A percentile compares a stretch with the other conserved stretches of the same genome.
Evolutionary conservation across 2,113 vertebrate genomes (phyloP).

Genomic region (Cinclus cinclus): DNA sequence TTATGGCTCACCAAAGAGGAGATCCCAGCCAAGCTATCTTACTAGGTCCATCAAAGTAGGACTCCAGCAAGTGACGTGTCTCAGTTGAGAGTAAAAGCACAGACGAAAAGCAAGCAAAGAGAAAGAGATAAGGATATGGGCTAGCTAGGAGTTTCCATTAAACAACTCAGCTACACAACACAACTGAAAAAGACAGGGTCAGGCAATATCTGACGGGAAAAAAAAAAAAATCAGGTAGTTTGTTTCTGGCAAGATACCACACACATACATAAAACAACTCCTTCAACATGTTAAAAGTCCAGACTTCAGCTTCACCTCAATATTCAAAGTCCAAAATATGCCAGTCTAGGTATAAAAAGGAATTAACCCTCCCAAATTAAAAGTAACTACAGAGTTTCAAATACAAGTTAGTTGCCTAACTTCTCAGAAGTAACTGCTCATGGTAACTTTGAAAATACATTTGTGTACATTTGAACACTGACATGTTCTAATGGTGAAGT

Average conservation of each 20-base stretch:
- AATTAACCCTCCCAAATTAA: neutral
- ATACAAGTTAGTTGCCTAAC: neutral
- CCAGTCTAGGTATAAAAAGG: neutral
- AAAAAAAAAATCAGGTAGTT: neutral
- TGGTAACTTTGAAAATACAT: neutral
- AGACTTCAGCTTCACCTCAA: neutral
- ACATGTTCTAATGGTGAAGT: neutral
- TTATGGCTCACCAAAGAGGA: slow-evolving; percentile 49
- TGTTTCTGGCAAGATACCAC: neutral
- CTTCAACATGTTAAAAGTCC: neutral
- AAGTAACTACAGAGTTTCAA: neutral
- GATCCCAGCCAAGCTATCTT: slow-evolving; percentile 52
- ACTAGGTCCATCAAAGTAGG: slow-evolving; percentile 57
- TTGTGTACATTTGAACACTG: neutral
- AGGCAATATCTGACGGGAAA: neutral
- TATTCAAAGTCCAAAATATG: neutral
- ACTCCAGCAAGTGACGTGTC: slow-evolving; percentile 46
- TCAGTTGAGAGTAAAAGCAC: slow-evolving; percentile 50
- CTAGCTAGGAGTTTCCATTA: slow-evolving; percentile 14
- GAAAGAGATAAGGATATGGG: slow-evolving; percentile 36
- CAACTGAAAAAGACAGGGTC: neutral
- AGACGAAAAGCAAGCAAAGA: slow-evolving; percentile 38
- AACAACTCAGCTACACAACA: slow-evolving; percentile 45
- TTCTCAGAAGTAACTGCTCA: neutral
- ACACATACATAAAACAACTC: neutral